Conservation (phyloP, 2,113 vertebrate species). For the Rallus limicola region DNA sequence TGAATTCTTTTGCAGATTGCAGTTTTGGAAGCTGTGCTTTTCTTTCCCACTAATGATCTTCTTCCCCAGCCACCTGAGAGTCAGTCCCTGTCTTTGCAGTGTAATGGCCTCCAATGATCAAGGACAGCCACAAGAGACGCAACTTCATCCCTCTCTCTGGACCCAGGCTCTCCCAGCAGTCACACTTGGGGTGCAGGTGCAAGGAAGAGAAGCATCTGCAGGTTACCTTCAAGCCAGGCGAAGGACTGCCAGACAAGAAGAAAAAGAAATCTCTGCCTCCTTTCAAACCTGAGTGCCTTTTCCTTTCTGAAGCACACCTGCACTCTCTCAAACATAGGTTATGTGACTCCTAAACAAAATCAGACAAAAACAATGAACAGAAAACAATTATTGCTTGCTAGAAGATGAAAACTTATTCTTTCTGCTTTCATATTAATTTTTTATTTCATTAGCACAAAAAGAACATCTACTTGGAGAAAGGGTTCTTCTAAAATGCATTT, state of each 20-base stretch:
- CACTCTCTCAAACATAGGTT: not conserved
- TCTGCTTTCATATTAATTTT: not conserved
- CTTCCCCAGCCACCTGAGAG: not conserved
- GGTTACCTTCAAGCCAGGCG: not conserved
- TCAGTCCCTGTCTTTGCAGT: not conserved
- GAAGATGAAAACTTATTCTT: not conserved
- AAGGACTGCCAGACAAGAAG: not conserved
- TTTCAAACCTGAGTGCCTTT: not conserved
- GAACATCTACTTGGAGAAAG: not conserved
- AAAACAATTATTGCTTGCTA: not conserved
- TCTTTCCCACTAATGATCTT: not conserved
- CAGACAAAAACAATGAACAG: not conserved
- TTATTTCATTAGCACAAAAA: not conserved
- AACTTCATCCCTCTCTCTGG: not conserved
- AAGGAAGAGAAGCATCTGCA: not conserved
- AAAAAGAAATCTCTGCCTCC: not conserved
- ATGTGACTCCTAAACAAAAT: not conserved
- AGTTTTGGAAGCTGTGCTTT: not conserved
- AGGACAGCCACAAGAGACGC: not conserved
- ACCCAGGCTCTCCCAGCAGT: not conserved
- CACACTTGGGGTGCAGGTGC: not conserved
- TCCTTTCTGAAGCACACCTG: constrained; percentile 13
- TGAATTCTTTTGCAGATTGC: not conserved
- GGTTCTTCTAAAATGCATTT: not conserved
- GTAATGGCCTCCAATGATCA: not conserved